Percentiles rank a stretch among this genome's conserved stretches.
phyloP scores from a whole-genome alignment of 2,888 invertebrate genomes.

The Coecobrya sp. region DNA sequence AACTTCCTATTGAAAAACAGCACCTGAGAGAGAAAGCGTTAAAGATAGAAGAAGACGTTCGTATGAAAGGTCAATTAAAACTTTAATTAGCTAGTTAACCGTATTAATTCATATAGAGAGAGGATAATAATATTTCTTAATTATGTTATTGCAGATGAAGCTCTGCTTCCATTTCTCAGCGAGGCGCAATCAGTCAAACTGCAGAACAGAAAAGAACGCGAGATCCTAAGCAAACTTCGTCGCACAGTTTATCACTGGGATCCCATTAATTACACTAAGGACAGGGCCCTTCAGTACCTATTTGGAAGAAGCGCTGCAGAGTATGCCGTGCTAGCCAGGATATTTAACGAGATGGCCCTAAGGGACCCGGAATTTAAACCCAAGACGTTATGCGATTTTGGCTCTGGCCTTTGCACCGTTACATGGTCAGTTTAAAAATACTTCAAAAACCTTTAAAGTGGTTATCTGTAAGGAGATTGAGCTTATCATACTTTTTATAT shows the following conservation, averaged over 20 bases:
- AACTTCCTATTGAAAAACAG: slow-evolving; percentile 90
- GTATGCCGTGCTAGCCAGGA: slow-evolving; percentile 91
- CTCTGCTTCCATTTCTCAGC: slow-evolving; percentile 83
- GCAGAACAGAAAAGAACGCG: no score
- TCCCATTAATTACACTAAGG: slow-evolving; percentile 91
- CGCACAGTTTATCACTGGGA: slow-evolving; percentile 92
- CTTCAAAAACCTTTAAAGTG: neutral
- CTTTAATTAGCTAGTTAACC: no score
- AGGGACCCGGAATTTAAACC: slow-evolving; percentile 92
- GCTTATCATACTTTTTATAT: slow-evolving; percentile 61
- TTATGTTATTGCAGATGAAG: slow-evolving; percentile 82
- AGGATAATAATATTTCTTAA: no score
- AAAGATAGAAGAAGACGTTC: slow-evolving; percentile 87
- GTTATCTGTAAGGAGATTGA: neutral
- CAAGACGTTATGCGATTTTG: slow-evolving; percentile 95
- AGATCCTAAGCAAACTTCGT: slow-evolving; percentile 90
- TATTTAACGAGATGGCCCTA: slow-evolving; percentile 92
- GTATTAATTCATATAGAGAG: no score
- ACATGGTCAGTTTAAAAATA: slow-evolving; percentile 90
- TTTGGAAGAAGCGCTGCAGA: slow-evolving; percentile 92
- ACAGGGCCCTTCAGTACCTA: slow-evolving; percentile 92
- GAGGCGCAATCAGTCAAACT: slow-evolving; percentile 87
- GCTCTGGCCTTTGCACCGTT: slow-evolving; percentile 96
- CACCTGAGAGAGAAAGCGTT: slow-evolving; percentile 88
- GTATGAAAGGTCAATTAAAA: slow-evolving; percentile 87